Conservation (phyloP, 2,888 invertebrate species). For the Lycaena phlaeas region DNA sequence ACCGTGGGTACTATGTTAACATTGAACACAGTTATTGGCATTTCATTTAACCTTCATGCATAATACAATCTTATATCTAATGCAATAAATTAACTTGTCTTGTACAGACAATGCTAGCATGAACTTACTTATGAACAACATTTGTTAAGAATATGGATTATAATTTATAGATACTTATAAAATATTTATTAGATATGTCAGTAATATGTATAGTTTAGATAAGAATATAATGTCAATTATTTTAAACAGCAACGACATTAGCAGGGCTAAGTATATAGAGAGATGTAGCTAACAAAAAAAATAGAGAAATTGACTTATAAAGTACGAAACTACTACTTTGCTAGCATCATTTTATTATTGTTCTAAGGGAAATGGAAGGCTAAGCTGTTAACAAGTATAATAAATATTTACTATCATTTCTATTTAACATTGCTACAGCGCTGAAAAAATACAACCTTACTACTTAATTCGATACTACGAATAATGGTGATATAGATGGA, state of each 20-base stretch:
- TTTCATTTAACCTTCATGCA: slow-evolving; percentile 28
- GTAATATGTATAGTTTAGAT: slow-evolving; percentile 2
- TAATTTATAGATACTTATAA: slow-evolving; percentile 2
- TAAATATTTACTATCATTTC: no score
- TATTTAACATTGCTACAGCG: no score
- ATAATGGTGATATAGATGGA: slow-evolving; percentile 1
- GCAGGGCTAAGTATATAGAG: no score
- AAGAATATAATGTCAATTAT: neutral
- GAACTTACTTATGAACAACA: neutral
- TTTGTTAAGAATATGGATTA: neutral
- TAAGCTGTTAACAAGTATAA: no score
- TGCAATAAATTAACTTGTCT: neutral
- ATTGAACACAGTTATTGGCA: slow-evolving; percentile 57
- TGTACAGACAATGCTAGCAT: neutral
- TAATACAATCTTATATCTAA: slow-evolving; percentile 7
- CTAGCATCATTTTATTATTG: no score
- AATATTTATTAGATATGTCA: slow-evolving; percentile 8
- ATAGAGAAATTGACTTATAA: no score
- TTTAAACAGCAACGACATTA: neutral
- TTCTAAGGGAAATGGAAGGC: no score
- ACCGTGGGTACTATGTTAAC: slow-evolving; percentile 12
- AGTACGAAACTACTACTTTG: no score
- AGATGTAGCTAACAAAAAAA: no score
- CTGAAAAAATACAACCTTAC: no score
- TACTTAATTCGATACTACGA: neutral